A percentile compares a stretch with the other conserved stretches of the same genome.
Evolutionary conservation across 2,888 invertebrate genomes (phyloP).

Genomic region (Eurytoma adleriae): DNA sequence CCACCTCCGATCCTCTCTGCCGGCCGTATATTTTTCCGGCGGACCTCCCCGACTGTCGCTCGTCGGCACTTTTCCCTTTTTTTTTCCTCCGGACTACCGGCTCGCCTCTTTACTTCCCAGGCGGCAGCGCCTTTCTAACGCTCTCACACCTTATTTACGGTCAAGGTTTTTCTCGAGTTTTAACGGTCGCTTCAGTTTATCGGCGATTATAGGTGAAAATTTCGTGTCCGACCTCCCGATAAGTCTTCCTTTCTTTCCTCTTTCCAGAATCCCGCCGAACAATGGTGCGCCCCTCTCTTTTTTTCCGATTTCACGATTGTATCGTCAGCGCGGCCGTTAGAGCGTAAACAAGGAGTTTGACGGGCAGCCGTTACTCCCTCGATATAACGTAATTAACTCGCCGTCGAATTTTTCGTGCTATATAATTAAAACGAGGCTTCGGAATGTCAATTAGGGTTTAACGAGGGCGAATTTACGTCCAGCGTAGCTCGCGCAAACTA

Average conservation of each 20-base stretch:
- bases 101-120: background rate
- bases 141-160: conserved; percentile 8
- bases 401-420: too few species aligned
- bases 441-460: too few species aligned
- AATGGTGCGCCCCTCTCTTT: too few species aligned
- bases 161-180: conserved; percentile 2
- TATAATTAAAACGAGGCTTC: too few species aligned
- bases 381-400: too few species aligned
- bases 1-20: background rate
- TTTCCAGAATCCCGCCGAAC: too few species aligned
- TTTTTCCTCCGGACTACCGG: conserved; percentile 20
- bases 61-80: conserved; percentile 53
- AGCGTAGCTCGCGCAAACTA: background rate
- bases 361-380: background rate
- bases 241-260: too few species aligned
- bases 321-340: background rate
- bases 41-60: conserved; percentile 43
- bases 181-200: conserved; percentile 23
- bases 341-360: conserved; percentile 1
- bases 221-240: background rate
- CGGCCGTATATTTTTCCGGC: conserved; percentile 1
- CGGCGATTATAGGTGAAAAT: conserved; percentile 38
- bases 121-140: background rate
- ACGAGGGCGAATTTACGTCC: too few species aligned
- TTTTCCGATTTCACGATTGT: too few species aligned